Percentiles rank a stretch among this genome's conserved stretches.
Conservation (phyloP, 1,140 invertebrate genomes). For the Rhagoletis zephyria region DNA sequence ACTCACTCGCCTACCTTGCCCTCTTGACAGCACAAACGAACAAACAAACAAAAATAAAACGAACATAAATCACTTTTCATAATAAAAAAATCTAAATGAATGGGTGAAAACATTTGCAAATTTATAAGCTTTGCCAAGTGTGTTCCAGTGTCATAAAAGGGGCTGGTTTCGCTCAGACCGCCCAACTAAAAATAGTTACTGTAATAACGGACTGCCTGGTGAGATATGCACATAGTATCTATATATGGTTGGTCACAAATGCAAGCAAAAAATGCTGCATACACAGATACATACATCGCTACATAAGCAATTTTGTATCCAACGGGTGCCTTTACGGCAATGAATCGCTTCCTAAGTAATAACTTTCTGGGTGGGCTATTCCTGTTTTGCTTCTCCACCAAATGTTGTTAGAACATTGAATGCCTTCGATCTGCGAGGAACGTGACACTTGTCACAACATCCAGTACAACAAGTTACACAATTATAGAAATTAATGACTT, state of each 20-base stretch:
- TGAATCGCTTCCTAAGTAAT: too few relatives aligned
- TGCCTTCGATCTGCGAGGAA: background rate
- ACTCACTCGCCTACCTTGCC: background rate
- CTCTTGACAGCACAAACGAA: background rate
- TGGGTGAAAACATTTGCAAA: background rate
- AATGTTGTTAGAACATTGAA: too few relatives aligned
- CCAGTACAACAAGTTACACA: background rate
- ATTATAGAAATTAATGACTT: background rate
- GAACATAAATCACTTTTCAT: background rate
- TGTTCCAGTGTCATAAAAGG: background rate
- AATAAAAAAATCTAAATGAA: background rate
- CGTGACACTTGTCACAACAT: conserved; percentile 17
- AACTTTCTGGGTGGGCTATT: too few relatives aligned
- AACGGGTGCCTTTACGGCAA: too few relatives aligned
- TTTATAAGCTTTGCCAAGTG: background rate
- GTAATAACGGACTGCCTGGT: too few relatives aligned
- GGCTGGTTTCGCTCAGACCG: background rate
- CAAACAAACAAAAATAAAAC: too few relatives aligned
- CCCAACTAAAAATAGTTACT: background rate
- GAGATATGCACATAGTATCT: background rate
- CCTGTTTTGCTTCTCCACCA: too few relatives aligned
- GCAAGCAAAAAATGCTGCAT: background rate
- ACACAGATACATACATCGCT: too few relatives aligned
- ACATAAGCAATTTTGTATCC: too few relatives aligned
- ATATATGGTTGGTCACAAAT: background rate